phyloP scores from a whole-genome alignment of 2,113 vertebrate genomes.

The Rhinopomastus cyanomelas region DNA sequence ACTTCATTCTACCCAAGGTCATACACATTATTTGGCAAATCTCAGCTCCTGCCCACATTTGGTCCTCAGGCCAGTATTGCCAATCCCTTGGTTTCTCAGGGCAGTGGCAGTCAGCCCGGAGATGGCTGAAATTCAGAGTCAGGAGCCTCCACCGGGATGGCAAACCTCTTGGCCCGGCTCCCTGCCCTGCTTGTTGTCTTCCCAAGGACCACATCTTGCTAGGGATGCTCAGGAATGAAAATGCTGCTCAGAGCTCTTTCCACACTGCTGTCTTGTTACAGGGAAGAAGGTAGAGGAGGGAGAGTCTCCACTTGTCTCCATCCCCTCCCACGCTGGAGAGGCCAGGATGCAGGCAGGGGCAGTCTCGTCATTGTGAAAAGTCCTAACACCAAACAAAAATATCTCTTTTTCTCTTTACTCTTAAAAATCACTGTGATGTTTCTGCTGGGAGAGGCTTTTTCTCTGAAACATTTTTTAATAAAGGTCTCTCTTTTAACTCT shows the following conservation, averaged over 20 bases:
- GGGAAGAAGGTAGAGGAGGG: not conserved
- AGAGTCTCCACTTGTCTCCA: accelerated
- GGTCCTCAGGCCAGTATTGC: not conserved
- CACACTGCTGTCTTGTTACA: accelerated
- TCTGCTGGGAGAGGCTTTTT: not conserved
- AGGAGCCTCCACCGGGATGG: not conserved
- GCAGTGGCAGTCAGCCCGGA: not conserved
- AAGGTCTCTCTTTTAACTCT: not conserved
- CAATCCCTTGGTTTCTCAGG: not conserved
- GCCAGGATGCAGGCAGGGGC: accelerated
- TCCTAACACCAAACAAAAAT: not conserved
- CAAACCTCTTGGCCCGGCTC: not conserved
- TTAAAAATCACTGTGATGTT: not conserved
- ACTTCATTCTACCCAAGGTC: not conserved
- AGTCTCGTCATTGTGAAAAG: not conserved
- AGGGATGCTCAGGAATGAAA: not conserved
- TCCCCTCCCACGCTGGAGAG: not conserved
- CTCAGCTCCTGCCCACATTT: not conserved
- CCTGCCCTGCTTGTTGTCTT: not conserved
- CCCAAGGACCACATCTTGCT: not conserved
- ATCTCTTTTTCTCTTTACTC: not conserved
- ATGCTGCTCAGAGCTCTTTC: not conserved
- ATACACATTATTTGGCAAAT: not conserved
- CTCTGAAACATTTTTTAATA: not conserved
- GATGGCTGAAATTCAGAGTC: not conserved